Evolutionary conservation across 1,140 invertebrate species (phyloP).

Genomic region (Anastrepha ludens): DNA sequence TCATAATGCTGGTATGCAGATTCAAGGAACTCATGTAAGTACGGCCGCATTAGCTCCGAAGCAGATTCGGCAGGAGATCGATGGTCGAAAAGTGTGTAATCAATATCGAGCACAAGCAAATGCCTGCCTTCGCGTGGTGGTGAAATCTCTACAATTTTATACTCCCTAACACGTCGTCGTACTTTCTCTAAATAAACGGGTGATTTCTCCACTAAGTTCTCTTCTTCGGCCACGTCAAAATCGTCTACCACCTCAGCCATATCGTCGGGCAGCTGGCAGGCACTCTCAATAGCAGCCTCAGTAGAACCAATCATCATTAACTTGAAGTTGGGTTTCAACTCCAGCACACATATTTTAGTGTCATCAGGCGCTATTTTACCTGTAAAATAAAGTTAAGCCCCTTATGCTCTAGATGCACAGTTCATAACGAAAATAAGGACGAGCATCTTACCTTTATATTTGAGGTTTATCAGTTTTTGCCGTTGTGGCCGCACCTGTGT

Average conservation of each 20-base stretch:
- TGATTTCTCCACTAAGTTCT: conserved; percentile 75
- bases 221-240: conserved; percentile 89
- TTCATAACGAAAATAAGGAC: conserved; percentile 58
- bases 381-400: conserved; percentile 73
- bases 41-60: conserved; percentile 94
- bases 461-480: conserved; percentile 95
- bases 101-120: conserved; percentile 95
- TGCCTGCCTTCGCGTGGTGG: conserved; percentile 89
- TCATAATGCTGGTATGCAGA: conserved; percentile 93
- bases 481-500: conserved; percentile 82
- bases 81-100: conserved; percentile 98
- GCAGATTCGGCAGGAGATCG: conserved; percentile 92
- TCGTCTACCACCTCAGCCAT: conserved; percentile 91
- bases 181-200: conserved; percentile 85
- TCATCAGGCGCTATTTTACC: conserved; percentile 89
- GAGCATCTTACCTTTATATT: conserved; percentile 84
- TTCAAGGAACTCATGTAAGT: conserved; percentile 94
- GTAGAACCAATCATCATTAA: conserved; percentile 98
- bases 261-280: conserved; percentile 84
- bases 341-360: conserved; percentile 81
- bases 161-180: conserved; percentile 88
- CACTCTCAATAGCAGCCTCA: conserved; percentile 92
- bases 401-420: conserved; percentile 60
- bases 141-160: conserved; percentile 89
- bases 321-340: conserved; percentile 91